Evolutionary conservation across 2,888 invertebrate genomes (phyloP).

Genomic region (Pachydiplax longipennis): DNA sequence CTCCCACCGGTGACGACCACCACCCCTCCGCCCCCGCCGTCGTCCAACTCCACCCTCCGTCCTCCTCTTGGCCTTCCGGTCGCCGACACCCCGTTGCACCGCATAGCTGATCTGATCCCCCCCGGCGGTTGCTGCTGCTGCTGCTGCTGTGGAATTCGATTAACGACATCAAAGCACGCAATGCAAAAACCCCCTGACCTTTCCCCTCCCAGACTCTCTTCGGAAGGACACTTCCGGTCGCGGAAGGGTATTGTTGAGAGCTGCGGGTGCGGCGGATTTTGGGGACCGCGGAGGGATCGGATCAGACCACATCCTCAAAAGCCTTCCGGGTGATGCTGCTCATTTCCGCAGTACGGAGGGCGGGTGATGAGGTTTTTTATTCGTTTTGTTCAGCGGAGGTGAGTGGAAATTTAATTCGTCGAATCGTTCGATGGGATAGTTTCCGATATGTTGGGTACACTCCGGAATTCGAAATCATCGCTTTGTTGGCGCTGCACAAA

Average conservation of each 20-base stretch:
- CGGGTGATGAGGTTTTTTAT: not conserved
- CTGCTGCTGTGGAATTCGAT: conserved; percentile 31
- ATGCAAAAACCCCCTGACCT: not conserved
- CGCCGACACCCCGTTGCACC: conserved; percentile 24
- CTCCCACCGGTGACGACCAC: not conserved
- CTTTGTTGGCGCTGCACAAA: too few relatives aligned
- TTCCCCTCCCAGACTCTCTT: not conserved
- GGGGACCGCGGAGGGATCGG: not conserved
- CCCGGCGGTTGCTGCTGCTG: not conserved
- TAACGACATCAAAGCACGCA: conserved; percentile 5
- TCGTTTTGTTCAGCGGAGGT: not conserved
- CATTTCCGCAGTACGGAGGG: not conserved
- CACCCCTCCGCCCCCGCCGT: not conserved
- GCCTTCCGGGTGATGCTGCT: not conserved
- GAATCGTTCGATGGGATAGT: too few relatives aligned
- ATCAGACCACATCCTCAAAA: not conserved
- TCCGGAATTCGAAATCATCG: too few relatives aligned
- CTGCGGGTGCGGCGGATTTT: not conserved
- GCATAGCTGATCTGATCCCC: conserved; percentile 11
- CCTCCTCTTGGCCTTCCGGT: not conserved
- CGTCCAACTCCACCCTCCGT: not conserved
- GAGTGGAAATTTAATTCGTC: not conserved
- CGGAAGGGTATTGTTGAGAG: not conserved
- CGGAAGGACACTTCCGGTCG: not conserved
- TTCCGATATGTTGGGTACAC: too few relatives aligned